phyloP scores from a whole-genome alignment of 2,888 invertebrate species.

The Troides aeacus region DNA sequence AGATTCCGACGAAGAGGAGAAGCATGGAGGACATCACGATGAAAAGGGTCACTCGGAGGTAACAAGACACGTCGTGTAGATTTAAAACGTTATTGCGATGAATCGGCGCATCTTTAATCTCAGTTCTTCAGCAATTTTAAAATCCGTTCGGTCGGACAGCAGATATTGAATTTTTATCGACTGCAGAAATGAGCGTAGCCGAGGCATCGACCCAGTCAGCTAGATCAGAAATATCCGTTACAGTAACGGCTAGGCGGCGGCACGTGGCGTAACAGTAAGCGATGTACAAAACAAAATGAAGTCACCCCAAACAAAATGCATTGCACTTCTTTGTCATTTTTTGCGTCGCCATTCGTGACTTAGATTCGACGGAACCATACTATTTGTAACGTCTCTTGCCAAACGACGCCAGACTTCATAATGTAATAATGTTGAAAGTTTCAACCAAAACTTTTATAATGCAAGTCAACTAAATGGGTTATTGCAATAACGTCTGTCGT shows the following conservation, averaged over 20 bases:
- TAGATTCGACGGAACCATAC: conserved; percentile 1
- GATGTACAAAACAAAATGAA: conserved; percentile 6
- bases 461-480: too few species aligned
- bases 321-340: conserved; percentile 2
- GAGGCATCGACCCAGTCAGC: too few species aligned
- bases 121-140: too few species aligned
- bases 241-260: too few species aligned
- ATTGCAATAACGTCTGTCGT: too few species aligned
- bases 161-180: too few species aligned
- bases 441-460: neutral
- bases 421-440: conserved; percentile 9
- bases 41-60: conserved; percentile 69
- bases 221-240: too few species aligned
- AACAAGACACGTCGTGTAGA: conserved; percentile 30
- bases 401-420: conserved; percentile 15
- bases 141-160: too few species aligned
- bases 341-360: conserved; percentile 2
- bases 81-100: too few species aligned
- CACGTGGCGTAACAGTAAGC: too few species aligned
- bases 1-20: conserved; percentile 83
- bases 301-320: neutral
- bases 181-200: too few species aligned
- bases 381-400: conserved; percentile 3
- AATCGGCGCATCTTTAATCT: too few species aligned
- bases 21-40: conserved; percentile 81